Evolutionary conservation across 2,888 invertebrate genomes (phyloP).

Genomic region (Lydus trimaculatus): DNA sequence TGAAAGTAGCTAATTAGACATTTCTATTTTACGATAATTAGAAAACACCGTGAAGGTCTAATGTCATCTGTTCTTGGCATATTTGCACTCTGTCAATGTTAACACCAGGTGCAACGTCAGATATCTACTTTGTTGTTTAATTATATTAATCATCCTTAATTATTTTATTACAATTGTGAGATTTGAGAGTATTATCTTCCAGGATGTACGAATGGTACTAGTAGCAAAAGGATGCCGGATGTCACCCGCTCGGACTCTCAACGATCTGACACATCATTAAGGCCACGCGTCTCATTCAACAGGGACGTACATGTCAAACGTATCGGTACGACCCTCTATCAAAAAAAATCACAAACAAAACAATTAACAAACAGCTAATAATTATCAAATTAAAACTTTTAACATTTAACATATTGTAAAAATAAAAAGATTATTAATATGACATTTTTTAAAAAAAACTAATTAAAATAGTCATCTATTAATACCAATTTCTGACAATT

Average conservation of each 20-base stretch:
- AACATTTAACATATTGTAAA: neutral
- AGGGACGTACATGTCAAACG: conserved; percentile 89
- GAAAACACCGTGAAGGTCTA: neutral
- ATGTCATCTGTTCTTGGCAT: conserved; percentile 1
- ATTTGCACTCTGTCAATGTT: conserved; percentile 11
- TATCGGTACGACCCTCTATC: conserved; percentile 69
- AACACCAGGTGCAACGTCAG: conserved; percentile 4
- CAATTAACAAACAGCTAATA: conserved; percentile 13
- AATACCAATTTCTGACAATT: neutral
- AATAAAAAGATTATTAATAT: neutral
- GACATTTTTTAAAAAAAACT: neutral
- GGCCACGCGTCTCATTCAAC: conserved; percentile 85
- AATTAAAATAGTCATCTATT: neutral
- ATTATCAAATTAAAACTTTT: neutral
- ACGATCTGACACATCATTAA: conserved; percentile 61
- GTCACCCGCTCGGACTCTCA: conserved; percentile 65
- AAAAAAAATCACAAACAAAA: conserved; percentile 12
- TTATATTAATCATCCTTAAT: neutral
- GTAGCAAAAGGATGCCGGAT: conserved; percentile 61
- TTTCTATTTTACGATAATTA: conserved; percentile 1
- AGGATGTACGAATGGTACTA: conserved; percentile 50
- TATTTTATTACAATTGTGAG: neutral
- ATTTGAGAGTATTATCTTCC: conserved; percentile 45
- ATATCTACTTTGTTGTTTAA: neutral
- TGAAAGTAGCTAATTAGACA: neutral